Evolutionary conservation across 2,797 vertebrate genomes (phyloP), one percentile per base, ranked within the genome.

Genomic region (Eulemur rubriventer): DNA sequence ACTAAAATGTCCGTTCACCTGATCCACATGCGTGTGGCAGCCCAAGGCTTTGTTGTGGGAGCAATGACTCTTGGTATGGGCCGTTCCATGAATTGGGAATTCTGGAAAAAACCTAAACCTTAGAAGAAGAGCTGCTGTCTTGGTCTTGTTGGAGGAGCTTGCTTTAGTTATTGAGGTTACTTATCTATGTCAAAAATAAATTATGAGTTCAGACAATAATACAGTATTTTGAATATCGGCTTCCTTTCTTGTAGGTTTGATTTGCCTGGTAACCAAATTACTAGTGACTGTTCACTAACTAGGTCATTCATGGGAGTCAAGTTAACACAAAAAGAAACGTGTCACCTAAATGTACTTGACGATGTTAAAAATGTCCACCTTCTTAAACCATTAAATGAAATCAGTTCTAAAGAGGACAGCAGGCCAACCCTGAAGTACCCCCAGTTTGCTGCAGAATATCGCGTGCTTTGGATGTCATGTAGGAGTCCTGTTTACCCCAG

Each of bases 31-130:
- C 99, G 99, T 0, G 99, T 99, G 35, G 99, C 99, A 0, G 99
- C 99, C 0, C 99, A 99, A 96, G 99, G 99, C 85, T 99, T 99
- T 3, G 99, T 99, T 0, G 99, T 99, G 26, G 99, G 99, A 96
- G 99, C 99, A 0, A 99, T 99, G 98, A 99, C 99, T 0, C 17
- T 99, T 6, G 99, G 99, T 11, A 99, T 99, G 95, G 13, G 99
- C 20, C 99, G 99, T 90, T 99, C 99, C 2, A 99, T 99, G 99
- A 99, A 99, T 96, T 98, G 0, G 83, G 99, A 99, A 1, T 99
- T 98, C 14, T 8, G 99, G 78, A 52, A 95, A 52, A 99, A 99
- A 85, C 99, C 99, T 28, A 99, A 98, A 83, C 98, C 99, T 65
- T 98, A 99, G 78, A 76, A 96, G 97, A 98, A 98, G 84, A 92